phyloP scores from a whole-genome alignment of 2,113 vertebrate species.

The Pteruthius melanotis region DNA sequence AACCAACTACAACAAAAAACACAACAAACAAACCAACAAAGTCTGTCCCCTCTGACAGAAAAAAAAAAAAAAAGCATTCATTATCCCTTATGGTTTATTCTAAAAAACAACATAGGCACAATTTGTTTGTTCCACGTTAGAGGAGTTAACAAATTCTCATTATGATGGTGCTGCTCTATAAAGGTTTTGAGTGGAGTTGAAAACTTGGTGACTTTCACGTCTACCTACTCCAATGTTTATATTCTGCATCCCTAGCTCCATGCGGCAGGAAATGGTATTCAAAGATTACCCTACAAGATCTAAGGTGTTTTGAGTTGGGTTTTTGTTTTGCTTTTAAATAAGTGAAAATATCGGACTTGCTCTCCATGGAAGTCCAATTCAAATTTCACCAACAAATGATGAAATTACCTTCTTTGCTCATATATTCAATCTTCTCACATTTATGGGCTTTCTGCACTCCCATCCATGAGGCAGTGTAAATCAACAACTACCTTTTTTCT shows the following conservation, averaged over 20 bases:
- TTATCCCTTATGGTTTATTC: neutral
- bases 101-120: fast-evolving
- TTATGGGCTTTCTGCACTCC: neutral
- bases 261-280: neutral
- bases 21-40: neutral
- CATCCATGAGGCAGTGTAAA: neutral
- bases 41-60: neutral
- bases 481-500: neutral
- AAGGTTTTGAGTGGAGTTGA: neutral
- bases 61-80: neutral
- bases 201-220: neutral
- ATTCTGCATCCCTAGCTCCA: neutral
- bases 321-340: neutral
- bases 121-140: neutral
- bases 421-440: neutral
- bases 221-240: neutral
- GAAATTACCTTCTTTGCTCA: neutral
- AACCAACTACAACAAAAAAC: neutral
- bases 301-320: neutral
- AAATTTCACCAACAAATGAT: neutral
- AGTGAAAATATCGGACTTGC: neutral
- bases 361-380: neutral
- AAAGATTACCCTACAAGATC: neutral
- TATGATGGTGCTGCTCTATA: neutral
- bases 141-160: neutral